A percentile compares a stretch with the other conserved stretches of the same genome.
Conservation (phyloP, 1,140 invertebrate genomes). For the Euwallacea fornicatus region DNA sequence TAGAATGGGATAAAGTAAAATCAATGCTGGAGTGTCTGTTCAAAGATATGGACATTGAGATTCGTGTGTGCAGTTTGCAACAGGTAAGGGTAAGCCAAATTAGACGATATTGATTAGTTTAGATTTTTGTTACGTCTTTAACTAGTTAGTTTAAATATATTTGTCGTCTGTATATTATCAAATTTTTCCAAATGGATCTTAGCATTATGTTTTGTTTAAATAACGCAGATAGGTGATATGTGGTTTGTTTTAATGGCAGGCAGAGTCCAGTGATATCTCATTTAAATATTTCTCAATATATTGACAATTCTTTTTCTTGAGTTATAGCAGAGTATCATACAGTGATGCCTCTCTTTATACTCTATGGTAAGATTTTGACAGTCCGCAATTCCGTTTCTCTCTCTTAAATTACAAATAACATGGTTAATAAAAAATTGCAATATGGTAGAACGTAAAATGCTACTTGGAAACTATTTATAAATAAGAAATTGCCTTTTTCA, state of each 20-base stretch:
- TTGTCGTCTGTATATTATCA: background rate
- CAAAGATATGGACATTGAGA: slow-evolving; percentile 53
- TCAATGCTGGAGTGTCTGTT: slow-evolving; percentile 58
- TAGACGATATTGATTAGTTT: background rate
- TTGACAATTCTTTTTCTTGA: too few relatives aligned
- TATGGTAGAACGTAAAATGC: background rate
- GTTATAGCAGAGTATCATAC: background rate
- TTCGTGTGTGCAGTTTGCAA: slow-evolving; percentile 57
- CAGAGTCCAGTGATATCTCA: too few relatives aligned
- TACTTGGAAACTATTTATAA: background rate
- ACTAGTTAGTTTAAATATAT: background rate
- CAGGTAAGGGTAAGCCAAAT: slow-evolving; percentile 41
- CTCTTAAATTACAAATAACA: background rate
- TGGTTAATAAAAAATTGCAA: background rate
- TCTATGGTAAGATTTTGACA: background rate
- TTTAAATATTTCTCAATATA: too few relatives aligned
- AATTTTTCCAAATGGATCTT: background rate
- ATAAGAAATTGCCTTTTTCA: slow-evolving; percentile 10
- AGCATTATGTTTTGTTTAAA: background rate
- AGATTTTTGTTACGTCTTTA: background rate
- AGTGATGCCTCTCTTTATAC: background rate
- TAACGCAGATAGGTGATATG: too few relatives aligned
- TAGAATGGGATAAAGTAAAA: slow-evolving; percentile 63
- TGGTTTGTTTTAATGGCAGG: too few relatives aligned
- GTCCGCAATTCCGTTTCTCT: background rate